phyloP scores from a whole-genome alignment of 35 echinoderm and acorn worm genomes.

The Ophioderma brevispina region DNA sequence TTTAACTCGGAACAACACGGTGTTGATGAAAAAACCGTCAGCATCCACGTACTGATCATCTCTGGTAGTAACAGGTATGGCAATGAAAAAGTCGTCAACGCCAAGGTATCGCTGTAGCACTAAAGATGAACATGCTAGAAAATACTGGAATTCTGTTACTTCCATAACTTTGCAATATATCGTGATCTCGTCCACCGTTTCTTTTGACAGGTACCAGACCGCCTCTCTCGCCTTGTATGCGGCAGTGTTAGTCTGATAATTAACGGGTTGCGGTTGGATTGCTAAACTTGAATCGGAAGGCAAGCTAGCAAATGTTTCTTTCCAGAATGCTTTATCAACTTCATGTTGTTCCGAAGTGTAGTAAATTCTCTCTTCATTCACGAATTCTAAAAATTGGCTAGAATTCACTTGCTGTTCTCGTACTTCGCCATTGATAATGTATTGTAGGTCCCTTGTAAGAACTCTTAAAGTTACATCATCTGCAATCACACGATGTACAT shows the following conservation, averaged over 20 bases:
- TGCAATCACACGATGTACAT: background rate
- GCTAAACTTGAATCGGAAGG: background rate
- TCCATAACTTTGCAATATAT: background rate
- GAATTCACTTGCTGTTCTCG: background rate
- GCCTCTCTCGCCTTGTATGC: background rate
- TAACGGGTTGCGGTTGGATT: background rate
- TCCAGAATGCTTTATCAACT: background rate
- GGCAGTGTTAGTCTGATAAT: background rate
- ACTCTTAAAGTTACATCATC: background rate
- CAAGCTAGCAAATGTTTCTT: background rate
- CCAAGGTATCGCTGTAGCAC: background rate
- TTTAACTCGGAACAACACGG: background rate
- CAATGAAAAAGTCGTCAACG: background rate
- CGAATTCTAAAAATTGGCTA: background rate
- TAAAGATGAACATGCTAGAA: slow-evolving; percentile 10
- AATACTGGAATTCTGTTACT: slow-evolving; percentile 16
- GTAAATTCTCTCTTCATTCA: background rate
- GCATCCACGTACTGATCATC: background rate
- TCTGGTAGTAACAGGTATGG: background rate
- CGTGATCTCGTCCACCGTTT: background rate
- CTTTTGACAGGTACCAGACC: background rate
- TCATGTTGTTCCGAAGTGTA: background rate
- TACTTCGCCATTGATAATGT: background rate
- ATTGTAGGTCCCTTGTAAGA: background rate
- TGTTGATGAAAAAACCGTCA: slow-evolving; percentile 8